phyloP scores from a whole-genome alignment of 2,888 invertebrate genomes.

The Caenorhabditis sp. region DNA sequence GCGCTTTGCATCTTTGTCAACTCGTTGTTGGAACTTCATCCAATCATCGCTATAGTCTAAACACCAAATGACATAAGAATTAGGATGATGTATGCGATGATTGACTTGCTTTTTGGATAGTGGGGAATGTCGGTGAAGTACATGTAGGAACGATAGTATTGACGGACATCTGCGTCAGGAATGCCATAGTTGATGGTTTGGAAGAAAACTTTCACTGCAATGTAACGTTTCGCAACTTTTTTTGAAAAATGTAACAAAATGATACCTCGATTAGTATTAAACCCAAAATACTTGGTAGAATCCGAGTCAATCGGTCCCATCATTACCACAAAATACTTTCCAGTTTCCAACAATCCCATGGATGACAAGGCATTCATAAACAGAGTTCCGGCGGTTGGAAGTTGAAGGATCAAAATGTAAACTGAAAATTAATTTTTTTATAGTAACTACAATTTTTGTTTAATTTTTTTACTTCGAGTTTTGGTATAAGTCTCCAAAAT shows the following conservation, averaged over 20 bases:
- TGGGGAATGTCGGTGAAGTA: constrained; percentile 60
- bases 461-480: constrained; percentile 50
- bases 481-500: constrained; percentile 52
- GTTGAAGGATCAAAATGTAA: constrained; percentile 37
- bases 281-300: constrained; percentile 27
- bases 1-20: constrained; percentile 30
- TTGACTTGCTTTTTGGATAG: constrained; percentile 47
- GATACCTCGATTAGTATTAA: constrained; percentile 55
- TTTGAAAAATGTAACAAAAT: background rate
- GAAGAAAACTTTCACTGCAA: constrained; percentile 20
- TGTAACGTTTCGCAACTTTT: background rate
- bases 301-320: constrained; percentile 43
- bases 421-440: constrained; percentile 18
- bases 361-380: constrained; percentile 47
- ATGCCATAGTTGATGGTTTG: constrained; percentile 29
- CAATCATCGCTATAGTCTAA: constrained; percentile 64
- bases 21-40: constrained; percentile 44
- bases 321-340: constrained; percentile 60
- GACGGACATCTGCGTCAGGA: constrained; percentile 31
- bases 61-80: constrained; percentile 46
- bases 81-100: constrained; percentile 1
- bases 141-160: constrained; percentile 58
- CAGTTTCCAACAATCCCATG: constrained; percentile 63
- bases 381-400: constrained; percentile 23
- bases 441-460: no score